phyloP scores from a whole-genome alignment of 2,797 vertebrate species.

The Ciconia nigra region DNA sequence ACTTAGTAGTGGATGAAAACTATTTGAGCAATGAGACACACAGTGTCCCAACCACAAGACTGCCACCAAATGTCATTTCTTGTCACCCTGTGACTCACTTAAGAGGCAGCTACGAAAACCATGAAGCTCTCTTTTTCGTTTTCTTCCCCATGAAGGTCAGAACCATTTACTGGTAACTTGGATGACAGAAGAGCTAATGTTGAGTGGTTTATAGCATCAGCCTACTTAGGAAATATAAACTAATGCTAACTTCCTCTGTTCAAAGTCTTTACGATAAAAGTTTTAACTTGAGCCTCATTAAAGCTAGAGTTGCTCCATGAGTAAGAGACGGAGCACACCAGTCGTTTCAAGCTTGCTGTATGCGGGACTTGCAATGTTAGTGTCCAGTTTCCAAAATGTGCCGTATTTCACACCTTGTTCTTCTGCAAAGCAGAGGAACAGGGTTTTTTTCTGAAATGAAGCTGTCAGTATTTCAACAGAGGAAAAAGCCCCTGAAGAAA shows the following conservation, averaged over 20 bases:
- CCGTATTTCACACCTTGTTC: neutral
- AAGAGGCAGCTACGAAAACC: neutral
- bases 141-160: neutral
- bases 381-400: neutral
- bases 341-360: neutral
- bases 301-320: neutral
- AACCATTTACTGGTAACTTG: neutral
- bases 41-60: neutral
- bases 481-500: neutral
- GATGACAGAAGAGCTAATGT: neutral
- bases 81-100: neutral
- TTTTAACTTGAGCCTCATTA: neutral
- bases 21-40: neutral
- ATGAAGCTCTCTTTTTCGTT: neutral
- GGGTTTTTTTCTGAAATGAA: neutral
- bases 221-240: neutral
- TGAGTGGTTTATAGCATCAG: neutral
- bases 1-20: neutral
- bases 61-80: slow-evolving; percentile 1
- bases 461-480: neutral
- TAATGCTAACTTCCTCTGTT: neutral
- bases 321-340: neutral
- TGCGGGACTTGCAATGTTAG: neutral
- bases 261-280: neutral
- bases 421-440: neutral